Conservation (phyloP, 1,140 invertebrate species). For the Bemisia tabaci region DNA sequence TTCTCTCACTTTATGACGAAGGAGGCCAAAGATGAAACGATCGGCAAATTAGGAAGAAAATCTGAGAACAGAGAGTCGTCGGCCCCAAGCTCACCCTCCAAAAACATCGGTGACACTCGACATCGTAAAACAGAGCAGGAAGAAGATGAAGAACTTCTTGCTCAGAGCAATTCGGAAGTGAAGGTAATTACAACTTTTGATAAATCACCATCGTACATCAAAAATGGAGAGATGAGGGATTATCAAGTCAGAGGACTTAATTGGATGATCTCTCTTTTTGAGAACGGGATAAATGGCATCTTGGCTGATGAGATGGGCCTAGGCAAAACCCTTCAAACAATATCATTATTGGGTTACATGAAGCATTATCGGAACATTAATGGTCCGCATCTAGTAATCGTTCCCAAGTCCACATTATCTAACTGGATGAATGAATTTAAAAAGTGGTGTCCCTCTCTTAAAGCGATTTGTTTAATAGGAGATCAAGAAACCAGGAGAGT, state of each 20-base stretch:
- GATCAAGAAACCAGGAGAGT: not conserved
- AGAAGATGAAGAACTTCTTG: conserved; percentile 95
- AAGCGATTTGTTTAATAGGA: not conserved
- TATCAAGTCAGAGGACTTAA: conserved; percentile 98
- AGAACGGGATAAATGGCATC: conserved; percentile 43
- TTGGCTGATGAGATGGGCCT: conserved; percentile 52
- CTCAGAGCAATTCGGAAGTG: conserved; percentile 63
- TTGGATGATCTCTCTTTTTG: conserved; percentile 82
- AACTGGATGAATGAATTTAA: conserved; percentile 56
- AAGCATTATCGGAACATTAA: conserved; percentile 27
- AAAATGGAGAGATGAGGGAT: conserved; percentile 88
- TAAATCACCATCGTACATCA: conserved; percentile 74
- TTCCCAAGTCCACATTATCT: conserved; percentile 49
- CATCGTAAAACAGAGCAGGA: conserved; percentile 98
- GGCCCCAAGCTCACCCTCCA: conserved; percentile 33
- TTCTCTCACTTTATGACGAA: conserved; percentile 96
- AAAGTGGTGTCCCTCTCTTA: conserved; percentile 42
- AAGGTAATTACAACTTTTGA: conserved; percentile 82
- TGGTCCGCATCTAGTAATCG: conserved; percentile 47
- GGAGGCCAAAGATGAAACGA: conserved; percentile 45
- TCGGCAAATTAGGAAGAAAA: conserved; percentile 66
- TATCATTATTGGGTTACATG: conserved; percentile 34
- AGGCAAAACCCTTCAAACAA: conserved; percentile 43
- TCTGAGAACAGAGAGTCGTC: conserved; percentile 48
- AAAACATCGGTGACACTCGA: conserved; percentile 60